These are phyloP conservation scores for Tupiocoris notatus DNA, from an alignment of 2,888 invertebrate genomes.

Conservation along the genomic window DNA sequence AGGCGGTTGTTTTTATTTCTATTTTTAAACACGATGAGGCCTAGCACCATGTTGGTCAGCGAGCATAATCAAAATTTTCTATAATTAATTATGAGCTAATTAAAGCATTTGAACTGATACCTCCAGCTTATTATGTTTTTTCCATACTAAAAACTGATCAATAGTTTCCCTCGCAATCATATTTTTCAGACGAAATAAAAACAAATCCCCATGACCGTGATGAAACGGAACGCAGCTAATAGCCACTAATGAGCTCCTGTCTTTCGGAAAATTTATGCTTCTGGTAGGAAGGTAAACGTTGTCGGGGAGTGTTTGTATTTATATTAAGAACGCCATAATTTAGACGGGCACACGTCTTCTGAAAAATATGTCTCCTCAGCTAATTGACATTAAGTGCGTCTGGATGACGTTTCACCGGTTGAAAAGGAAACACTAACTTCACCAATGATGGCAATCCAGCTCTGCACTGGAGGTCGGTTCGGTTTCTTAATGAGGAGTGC, in stretches of 20 bases:
- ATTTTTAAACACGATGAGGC: too few relatives aligned
- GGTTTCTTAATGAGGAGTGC: neutral
- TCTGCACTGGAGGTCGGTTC: neutral
- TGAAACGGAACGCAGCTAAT: too few relatives aligned
- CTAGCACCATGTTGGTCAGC: too few relatives aligned
- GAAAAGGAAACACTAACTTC: conserved; percentile 17
- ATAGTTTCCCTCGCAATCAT: too few relatives aligned
- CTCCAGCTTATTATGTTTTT: too few relatives aligned
- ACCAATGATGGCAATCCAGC: neutral
- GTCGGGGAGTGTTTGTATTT: conserved; percentile 1
- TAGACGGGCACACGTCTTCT: neutral
- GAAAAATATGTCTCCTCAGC: conserved; percentile 20
- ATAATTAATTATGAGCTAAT: too few relatives aligned
- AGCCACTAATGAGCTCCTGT: conserved; percentile 6
- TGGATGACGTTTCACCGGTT: conserved; percentile 12
- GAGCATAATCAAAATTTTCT: too few relatives aligned
- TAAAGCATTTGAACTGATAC: too few relatives aligned
- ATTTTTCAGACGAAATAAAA: too few relatives aligned
- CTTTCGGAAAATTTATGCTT: neutral
- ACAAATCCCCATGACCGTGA: too few relatives aligned
- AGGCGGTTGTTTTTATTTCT: too few relatives aligned
- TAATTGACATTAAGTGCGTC: conserved; percentile 24
- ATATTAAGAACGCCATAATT: neutral
- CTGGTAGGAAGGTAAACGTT: neutral
- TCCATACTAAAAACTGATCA: too few relatives aligned